A percentile compares a stretch with the other conserved stretches of the same genome.
phyloP scores from a whole-genome alignment of 2,888 invertebrate genomes.

The Rhagonycha lutea region DNA sequence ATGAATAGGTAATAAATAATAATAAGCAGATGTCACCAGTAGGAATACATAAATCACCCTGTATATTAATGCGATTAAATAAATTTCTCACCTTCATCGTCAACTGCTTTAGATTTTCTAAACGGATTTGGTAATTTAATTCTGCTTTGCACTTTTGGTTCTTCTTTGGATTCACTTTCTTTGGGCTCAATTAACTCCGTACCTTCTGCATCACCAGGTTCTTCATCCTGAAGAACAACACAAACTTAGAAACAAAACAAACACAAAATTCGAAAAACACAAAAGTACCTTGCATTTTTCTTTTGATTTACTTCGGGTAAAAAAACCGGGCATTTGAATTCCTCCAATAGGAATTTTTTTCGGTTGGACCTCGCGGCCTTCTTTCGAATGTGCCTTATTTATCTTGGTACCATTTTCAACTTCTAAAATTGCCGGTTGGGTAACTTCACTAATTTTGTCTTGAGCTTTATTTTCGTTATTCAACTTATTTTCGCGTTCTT shows the following conservation, averaged over 20 bases:
- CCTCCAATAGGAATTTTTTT: conserved; percentile 86
- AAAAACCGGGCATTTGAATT: conserved; percentile 87
- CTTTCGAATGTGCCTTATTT: conserved; percentile 63
- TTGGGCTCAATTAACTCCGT: conserved; percentile 49
- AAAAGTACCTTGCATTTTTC: conserved; percentile 69
- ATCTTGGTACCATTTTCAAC: conserved; percentile 60
- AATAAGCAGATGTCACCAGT: neutral
- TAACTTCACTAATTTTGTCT: conserved; percentile 51
- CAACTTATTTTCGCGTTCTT: conserved; percentile 65
- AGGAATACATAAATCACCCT: neutral
- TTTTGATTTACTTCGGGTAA: conserved; percentile 75
- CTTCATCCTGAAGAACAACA: conserved; percentile 43
- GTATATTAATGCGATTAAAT: neutral
- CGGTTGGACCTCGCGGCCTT: conserved; percentile 76
- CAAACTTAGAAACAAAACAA: neutral
- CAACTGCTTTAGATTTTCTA: conserved; percentile 55
- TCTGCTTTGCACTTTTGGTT: conserved; percentile 50
- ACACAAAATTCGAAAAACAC: neutral
- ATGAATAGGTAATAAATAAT: neutral
- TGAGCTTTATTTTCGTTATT: conserved; percentile 66
- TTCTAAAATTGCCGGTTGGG: conserved; percentile 46
- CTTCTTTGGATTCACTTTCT: conserved; percentile 44
- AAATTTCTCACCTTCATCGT: conserved; percentile 38
- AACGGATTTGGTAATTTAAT: conserved; percentile 62
- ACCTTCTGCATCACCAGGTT: conserved; percentile 55